Evolutionary conservation across 2,797 vertebrate genomes (phyloP).

Genomic region (Mormyrops attenuatus): DNA sequence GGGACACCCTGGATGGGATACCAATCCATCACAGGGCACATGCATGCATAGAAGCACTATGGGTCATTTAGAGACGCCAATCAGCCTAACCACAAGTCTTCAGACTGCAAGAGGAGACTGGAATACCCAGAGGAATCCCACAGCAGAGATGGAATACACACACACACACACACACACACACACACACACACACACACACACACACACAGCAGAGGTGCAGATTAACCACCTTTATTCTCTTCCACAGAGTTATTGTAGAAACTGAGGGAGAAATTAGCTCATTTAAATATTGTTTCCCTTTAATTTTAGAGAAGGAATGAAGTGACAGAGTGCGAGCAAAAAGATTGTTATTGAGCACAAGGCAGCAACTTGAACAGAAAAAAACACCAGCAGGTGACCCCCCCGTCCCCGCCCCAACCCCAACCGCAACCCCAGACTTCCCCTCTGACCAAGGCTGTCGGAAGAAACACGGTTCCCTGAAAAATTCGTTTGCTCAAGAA

Average conservation of each 20-base stretch:
- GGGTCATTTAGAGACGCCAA: not conserved
- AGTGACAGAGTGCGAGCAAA: conserved; percentile 50
- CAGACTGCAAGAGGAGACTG: not conserved
- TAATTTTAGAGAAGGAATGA: conserved; percentile 56
- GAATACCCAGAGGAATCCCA: not conserved
- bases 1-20: not conserved
- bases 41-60: not conserved
- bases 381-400: conserved; percentile 65
- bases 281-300: conserved; percentile 65
- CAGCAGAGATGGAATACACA: too few relatives aligned
- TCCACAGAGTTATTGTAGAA: not conserved
- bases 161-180: too few relatives aligned
- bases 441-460: not conserved
- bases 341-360: conserved; percentile 59
- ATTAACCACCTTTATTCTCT: not conserved
- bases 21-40: not conserved
- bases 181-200: not conserved
- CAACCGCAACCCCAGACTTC: not conserved
- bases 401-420: conserved; percentile 67
- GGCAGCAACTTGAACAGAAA: conserved; percentile 57
- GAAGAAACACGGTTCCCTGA: not conserved
- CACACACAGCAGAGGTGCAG: not conserved
- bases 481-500: not conserved
- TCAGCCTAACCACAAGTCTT: not conserved
- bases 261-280: not conserved